Percentiles rank a stretch among this genome's conserved stretches.
Evolutionary conservation across 2,113 vertebrate species (phyloP).

Genomic region (Ardeotis arabs): DNA sequence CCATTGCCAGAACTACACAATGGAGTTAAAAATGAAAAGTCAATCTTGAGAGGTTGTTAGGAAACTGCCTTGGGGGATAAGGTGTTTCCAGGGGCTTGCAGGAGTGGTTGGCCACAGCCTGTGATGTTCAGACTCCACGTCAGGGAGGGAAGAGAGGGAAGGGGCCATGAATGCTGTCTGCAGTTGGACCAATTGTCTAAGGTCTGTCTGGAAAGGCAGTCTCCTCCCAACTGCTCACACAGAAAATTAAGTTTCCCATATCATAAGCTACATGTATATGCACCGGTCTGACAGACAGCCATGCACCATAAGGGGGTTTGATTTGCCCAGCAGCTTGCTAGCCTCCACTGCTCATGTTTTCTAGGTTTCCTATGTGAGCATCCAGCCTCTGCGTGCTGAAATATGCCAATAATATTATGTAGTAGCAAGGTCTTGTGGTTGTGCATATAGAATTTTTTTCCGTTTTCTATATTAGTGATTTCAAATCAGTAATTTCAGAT

Average conservation of each 20-base stretch:
- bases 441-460: background rate
- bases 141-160: background rate
- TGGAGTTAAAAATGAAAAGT: background rate
- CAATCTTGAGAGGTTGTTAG: background rate
- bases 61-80: background rate
- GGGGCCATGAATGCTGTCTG: rapidly evolving
- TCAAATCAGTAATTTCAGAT: slow-evolving; percentile 16
- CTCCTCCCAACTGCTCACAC: background rate
- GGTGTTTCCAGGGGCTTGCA: background rate
- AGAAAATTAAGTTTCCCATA: background rate
- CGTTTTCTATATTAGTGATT: slow-evolving; percentile 5
- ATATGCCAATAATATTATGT: background rate
- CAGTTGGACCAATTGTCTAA: background rate
- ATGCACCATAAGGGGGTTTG: background rate
- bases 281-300: background rate
- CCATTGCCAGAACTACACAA: background rate
- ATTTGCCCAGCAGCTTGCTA: background rate
- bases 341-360: background rate
- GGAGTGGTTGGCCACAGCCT: background rate
- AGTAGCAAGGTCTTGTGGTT: background rate
- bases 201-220: background rate
- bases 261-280: background rate
- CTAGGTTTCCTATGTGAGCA: background rate
- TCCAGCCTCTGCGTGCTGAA: background rate
- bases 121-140: background rate